Conservation (phyloP, 2,888 invertebrate genomes). For the Mythimna vitellina region DNA sequence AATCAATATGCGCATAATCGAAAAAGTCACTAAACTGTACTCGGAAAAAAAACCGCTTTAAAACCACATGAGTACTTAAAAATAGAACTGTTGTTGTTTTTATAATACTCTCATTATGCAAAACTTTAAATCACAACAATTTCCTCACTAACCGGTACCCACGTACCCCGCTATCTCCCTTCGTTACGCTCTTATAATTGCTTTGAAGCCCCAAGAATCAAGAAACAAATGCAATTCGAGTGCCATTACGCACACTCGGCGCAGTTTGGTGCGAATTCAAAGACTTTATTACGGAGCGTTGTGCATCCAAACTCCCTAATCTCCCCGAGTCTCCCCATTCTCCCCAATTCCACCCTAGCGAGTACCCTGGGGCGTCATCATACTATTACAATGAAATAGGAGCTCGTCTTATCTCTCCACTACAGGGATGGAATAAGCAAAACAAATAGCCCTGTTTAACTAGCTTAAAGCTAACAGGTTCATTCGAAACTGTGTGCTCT, state of each 20-base stretch:
- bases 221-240: conserved; percentile 62
- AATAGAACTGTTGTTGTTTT: neutral
- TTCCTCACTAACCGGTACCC: conserved; percentile 2
- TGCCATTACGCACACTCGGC: conserved; percentile 59
- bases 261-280: conserved; percentile 55
- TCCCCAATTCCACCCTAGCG: conserved; percentile 56
- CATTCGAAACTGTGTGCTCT: conserved; percentile 25
- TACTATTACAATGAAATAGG: conserved; percentile 85
- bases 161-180: conserved; percentile 34
- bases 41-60: no score
- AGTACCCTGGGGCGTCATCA: conserved; percentile 79
- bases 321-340: conserved; percentile 56
- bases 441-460: conserved; percentile 78
- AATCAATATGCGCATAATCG: no score
- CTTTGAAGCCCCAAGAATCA: conserved; percentile 46
- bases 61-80: neutral
- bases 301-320: conserved; percentile 62
- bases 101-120: conserved; percentile 7
- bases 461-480: conserved; percentile 29
- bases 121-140: conserved; percentile 20
- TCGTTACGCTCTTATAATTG: conserved; percentile 45
- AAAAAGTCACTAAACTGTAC: no score
- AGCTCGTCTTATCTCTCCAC: conserved; percentile 76
- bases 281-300: conserved; percentile 53
- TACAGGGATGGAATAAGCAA: conserved; percentile 79